These are phyloP conservation scores for Semaprochilodus insignis DNA, from an alignment of 2,797 vertebrate species.

Conservation along the genomic window DNA sequence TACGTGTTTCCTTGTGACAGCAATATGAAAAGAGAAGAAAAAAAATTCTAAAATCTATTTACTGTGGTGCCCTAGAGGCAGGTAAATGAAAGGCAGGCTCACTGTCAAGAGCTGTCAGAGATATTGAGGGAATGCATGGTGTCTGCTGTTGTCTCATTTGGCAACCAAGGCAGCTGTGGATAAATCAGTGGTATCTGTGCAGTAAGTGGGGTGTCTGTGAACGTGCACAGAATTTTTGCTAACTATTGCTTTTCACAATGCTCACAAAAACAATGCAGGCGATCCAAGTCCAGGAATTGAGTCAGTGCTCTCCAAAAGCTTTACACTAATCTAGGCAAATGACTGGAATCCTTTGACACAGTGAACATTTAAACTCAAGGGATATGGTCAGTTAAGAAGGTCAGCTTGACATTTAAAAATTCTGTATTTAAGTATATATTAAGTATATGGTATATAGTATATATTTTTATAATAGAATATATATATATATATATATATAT, in stretches of 20 bases:
- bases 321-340: not conserved
- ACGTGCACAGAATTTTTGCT: not conserved
- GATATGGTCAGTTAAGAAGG: not conserved
- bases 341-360: too few relatives aligned
- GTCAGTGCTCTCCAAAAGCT: not conserved
- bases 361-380: not conserved
- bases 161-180: constrained; percentile 1
- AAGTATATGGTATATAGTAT: too few relatives aligned
- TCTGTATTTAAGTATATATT: too few relatives aligned
- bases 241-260: not conserved
- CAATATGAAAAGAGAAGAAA: not conserved
- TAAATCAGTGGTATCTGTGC: not conserved
- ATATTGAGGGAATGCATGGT: not conserved
- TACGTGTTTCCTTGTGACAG: not conserved
- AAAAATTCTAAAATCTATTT: not conserved
- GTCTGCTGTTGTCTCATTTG: not conserved
- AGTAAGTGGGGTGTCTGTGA: not conserved
- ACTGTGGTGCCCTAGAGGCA: not conserved
- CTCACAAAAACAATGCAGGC: not conserved
- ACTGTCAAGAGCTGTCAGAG: not conserved
- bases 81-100: constrained; percentile 1
- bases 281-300: not conserved
- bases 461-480: too few relatives aligned
- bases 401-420: not conserved
- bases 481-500: too few relatives aligned